phyloP scores from a whole-genome alignment of 2,888 invertebrate species.

The Gnatocerus cornutus region DNA sequence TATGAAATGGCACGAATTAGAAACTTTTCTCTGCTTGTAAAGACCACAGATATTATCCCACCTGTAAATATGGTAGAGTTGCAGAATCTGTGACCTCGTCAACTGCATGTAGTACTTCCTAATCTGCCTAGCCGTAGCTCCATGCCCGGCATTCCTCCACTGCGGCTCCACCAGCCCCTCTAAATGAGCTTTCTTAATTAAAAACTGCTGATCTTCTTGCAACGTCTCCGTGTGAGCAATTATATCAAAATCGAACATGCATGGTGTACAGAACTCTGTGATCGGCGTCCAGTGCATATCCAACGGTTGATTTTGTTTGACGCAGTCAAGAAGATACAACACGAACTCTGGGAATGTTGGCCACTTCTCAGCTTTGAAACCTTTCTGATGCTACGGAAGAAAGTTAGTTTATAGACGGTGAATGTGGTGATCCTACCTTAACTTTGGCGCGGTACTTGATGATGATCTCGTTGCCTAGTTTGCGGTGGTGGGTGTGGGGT shows the following conservation, averaged over 20 bases:
- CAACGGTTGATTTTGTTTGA: slow-evolving; percentile 76
- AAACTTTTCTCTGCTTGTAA: neutral
- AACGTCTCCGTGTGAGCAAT: slow-evolving; percentile 89
- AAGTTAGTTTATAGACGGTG: slow-evolving; percentile 19
- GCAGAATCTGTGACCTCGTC: slow-evolving; percentile 81
- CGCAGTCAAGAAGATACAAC: slow-evolving; percentile 83
- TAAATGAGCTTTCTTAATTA: slow-evolving; percentile 84
- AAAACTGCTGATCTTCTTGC: slow-evolving; percentile 87
- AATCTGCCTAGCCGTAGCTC: slow-evolving; percentile 82
- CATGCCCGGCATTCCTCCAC: slow-evolving; percentile 87
- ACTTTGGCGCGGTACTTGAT: slow-evolving; percentile 77
- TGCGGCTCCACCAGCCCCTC: slow-evolving; percentile 86
- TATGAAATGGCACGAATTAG: no score
- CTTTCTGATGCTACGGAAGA: slow-evolving; percentile 44
- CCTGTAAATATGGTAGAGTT: slow-evolving; percentile 84
- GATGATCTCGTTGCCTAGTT: slow-evolving; percentile 85
- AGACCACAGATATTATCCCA: neutral
- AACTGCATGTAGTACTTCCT: slow-evolving; percentile 85
- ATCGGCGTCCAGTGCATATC: slow-evolving; percentile 95
- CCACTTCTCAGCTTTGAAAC: slow-evolving; percentile 70
- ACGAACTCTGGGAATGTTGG: slow-evolving; percentile 90
- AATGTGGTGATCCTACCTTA: slow-evolving; percentile 69
- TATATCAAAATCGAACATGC: slow-evolving; percentile 86
- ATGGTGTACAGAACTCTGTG: slow-evolving; percentile 88
- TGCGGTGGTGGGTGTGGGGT: slow-evolving; percentile 87